Base-by-base conservation (phyloP, 2,797 vertebrate genomes). In the Adrianichthys oophorus region DNA sequence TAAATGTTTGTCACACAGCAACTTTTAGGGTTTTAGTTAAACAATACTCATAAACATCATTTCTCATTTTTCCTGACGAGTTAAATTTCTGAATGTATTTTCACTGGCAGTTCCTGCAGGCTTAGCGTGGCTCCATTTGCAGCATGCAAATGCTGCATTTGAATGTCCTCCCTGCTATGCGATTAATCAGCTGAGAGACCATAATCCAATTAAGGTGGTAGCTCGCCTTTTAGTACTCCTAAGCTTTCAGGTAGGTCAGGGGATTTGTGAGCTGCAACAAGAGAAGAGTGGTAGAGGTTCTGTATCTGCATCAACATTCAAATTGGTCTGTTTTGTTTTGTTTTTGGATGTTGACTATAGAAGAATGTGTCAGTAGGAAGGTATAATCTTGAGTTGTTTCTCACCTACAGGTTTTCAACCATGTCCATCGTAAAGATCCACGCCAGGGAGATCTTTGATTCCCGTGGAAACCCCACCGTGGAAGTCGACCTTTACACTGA, bases 381-480 rank as follows among this genome's bases (percentile, higher is more conserved):
- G 21, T 48, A 46, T 62, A 7, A 41, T 58, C 7, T 52, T 61
- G 6, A 62, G 45, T 37, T 58, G 13, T 63, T 4, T 85, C 55
- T 81, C 6, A 17, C 58, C 56, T 72, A 49, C 76, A 85, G 80
- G 71, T 78, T 44, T 52, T 56, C 69, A 79, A 94, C 62, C 65
- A 98, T 98, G 96, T 95, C 96, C 16, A 91, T 98, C 44, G 57
- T 91, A 21, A 97, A 90, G 90, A 86, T 98, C 73, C 84, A 90
- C 0, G 94, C 96, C 62, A 88, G 96, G 75, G 93, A 98, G 87
- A 98, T 98, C 84, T 93, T 98, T 21, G 97, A 98, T 87, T 98
- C 97, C 7, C 95, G 96, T 89, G 97, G 96, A 62, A 98, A 98
- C 57, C 97, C 97, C 80, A 98, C 97, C 0, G 95, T 98, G 4